Conservation (phyloP, 2,888 invertebrate species). For the Lithophane socia region DNA sequence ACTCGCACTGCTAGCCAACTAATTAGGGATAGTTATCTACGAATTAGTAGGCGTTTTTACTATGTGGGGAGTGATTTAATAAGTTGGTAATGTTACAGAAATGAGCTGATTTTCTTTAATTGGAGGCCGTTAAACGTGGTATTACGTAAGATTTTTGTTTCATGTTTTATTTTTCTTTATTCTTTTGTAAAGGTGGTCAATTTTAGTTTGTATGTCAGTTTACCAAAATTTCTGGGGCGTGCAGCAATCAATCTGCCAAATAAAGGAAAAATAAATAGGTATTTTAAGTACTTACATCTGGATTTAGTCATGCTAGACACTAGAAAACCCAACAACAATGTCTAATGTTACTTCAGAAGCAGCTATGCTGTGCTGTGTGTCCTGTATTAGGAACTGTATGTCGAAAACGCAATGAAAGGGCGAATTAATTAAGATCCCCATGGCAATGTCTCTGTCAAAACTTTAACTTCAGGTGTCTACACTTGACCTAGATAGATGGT, state of each 20-base stretch:
- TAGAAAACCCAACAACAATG: not conserved
- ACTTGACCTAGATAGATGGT: not conserved
- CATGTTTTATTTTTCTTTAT: conserved; percentile 18
- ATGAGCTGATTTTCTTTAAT: conserved; percentile 73
- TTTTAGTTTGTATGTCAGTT: not conserved
- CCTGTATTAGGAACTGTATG: not conserved
- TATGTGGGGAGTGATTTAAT: conserved; percentile 76
- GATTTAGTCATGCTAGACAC: not conserved
- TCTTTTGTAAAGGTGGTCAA: conserved; percentile 1
- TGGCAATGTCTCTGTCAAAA: not conserved
- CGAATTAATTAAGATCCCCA: not conserved
- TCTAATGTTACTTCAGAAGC: not conserved
- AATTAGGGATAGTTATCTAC: conserved; percentile 81
- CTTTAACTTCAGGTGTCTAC: not conserved
- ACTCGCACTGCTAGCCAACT: conserved; percentile 69
- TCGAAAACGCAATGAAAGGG: not conserved
- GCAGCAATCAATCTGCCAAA: not conserved
- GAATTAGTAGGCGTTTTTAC: conserved; percentile 77
- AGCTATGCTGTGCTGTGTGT: not conserved
- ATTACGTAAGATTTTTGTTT: conserved; percentile 12
- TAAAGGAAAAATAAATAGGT: not conserved
- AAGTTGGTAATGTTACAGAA: conserved; percentile 72
- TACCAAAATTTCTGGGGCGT: not conserved
- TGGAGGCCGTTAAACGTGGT: conserved; percentile 58
- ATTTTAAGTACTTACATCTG: not conserved